Evolutionary conservation across 1,140 invertebrate species (phyloP), one percentile per base, ranked within the genome.

Genomic region (Hyles vespertilio): DNA sequence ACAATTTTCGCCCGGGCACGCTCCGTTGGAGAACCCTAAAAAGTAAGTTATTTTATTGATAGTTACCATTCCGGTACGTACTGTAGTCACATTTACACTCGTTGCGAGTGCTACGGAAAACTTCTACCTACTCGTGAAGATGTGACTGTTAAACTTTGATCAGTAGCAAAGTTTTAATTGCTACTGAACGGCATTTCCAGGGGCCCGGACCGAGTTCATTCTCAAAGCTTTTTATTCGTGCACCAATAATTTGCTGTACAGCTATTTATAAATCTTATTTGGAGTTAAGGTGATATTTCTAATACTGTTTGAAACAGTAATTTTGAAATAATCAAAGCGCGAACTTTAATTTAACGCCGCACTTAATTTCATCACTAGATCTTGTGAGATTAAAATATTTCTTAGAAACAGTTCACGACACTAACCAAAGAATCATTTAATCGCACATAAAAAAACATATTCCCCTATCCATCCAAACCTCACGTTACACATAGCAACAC

Each of bases 161-260:
- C 77, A 79, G 70, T 78, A 69, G 55, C 50, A 77, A 83, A 85
- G 79, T 85, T 85, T 83, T 85, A 85, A 85, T 83, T 85, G 82
- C 77, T 61, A 77, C 72, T 82, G 74, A 83, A 80, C 73, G 72
- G 67, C 72, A 79, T 72, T 79, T 76, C 73, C 69, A 72, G 66
- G 63, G 61, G 64, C 32, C 47, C 60, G 40, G 56, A 32, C 45
- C 33, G 58, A 70, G 66, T 68, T 70, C 55, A 63, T 70, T 70
- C 70, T 61, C 65, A 62, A 68, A 74, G 70, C 65, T 71, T 75
- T 80, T 74, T 73, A 75, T 77, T 75, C 59, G 61, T 69, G 61
- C 56, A 61, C 55, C 60, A 73, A 66, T 71, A 61, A 69, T 64
- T 60, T 66, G 49, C 45, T 61, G 40, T 61, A 60, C 59, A 43